phyloP scores from a whole-genome alignment of 2,888 invertebrate species.

The Scrobipalpa atriplicella region DNA sequence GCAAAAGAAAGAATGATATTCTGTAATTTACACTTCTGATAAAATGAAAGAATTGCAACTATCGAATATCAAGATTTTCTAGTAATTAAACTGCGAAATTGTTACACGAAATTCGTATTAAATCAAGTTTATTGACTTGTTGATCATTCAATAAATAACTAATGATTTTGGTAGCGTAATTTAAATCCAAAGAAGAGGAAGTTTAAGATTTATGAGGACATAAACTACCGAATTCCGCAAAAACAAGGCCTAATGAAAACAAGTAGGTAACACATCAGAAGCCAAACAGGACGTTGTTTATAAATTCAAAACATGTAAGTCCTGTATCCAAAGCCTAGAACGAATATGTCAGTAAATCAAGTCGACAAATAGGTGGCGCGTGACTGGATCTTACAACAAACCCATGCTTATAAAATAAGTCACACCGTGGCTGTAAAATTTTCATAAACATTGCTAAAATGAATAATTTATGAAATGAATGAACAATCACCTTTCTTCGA shows the following conservation, averaged over 20 bases:
- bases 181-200: neutral
- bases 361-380: constrained; percentile 34
- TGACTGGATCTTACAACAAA: constrained; percentile 40
- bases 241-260: neutral
- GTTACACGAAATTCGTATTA: constrained; percentile 1
- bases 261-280: neutral
- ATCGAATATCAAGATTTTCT: constrained; percentile 10
- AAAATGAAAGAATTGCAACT: constrained; percentile 10
- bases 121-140: constrained; percentile 16
- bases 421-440: neutral
- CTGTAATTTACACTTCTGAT: constrained; percentile 8
- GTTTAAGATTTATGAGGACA: constrained; percentile 13
- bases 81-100: constrained; percentile 7
- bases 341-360: constrained; percentile 27
- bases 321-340: constrained; percentile 22
- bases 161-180: neutral
- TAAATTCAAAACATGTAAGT: constrained; percentile 23
- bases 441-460: constrained; percentile 2
- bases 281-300: constrained; percentile 17
- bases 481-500: constrained; percentile 70
- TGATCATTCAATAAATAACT: neutral
- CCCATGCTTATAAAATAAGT: constrained; percentile 35
- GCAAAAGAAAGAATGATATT: constrained; percentile 17
- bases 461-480: constrained; percentile 28
- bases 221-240: constrained; percentile 1